Base-by-base conservation (phyloP, 2,113 vertebrate genomes). In the Dipodomys stephensi region DNA sequence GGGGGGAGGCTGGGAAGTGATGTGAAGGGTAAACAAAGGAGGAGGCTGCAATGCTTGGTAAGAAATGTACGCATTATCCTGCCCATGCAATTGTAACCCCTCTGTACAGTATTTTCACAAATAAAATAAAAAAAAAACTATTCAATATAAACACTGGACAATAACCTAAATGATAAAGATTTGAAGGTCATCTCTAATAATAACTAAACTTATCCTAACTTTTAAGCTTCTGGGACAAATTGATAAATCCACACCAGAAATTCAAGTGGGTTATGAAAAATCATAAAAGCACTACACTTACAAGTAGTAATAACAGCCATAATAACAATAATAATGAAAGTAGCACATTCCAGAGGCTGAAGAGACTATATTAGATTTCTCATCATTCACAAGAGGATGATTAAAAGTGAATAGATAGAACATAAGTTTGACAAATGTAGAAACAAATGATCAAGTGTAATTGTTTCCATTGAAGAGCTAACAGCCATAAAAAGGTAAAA, bases 221-320 rank as follows among this genome's bases (percentile, higher is more conserved):
- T 46, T 87, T 80, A 92, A 79, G 30, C 62, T 44, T 80, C 27
- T 25, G 53, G 11, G 18, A 46, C 77, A 46, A 35, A 72, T 72
- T 88, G 53, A 64, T 32, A 57, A 57, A 10, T 85, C 49, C 76
- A 71, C 19, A 76, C 10, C 39, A 79, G 18, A 44, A 32, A 62
- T 15, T 84, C 81, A 91, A 73, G 22, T 69, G 22, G 6, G 27
- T 85, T 73, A 39, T 77, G 83, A 85, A 69, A 88, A 84, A 76
- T 71, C 12, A 71, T 67, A 64, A 77, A 95, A 84, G 3, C 6
- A 73, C 13, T 78, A 87, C 27, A 44, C 82, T 90, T 83, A 60
- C 4, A 71, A 60, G 60, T 77, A 76, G 16, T 19, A 16, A 12
- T 65, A 80, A 32, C 74, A 60, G 74, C 27, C 69, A 32, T 1